phyloP scores from a whole-genome alignment of 2,888 invertebrate species.

The Amblyjoppa proteus region DNA sequence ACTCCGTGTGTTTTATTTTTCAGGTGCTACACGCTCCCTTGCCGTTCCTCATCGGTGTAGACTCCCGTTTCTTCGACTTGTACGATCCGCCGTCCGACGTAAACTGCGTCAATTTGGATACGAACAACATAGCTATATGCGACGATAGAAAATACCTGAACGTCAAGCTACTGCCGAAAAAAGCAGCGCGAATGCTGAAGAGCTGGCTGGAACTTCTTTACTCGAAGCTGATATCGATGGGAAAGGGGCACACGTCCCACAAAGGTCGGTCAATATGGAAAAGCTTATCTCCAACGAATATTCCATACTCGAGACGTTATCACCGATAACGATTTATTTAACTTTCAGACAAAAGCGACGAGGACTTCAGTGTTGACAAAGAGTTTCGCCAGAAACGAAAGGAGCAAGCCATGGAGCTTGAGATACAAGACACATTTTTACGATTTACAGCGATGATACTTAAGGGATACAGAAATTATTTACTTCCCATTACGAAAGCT shows the following conservation, averaged over 20 bases:
- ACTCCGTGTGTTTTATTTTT: conserved; percentile 4
- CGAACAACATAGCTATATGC: conserved; percentile 97
- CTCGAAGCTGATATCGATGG: conserved; percentile 84
- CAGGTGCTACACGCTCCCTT: conserved; percentile 98
- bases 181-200: conserved; percentile 93
- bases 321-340: conserved; percentile 10
- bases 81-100: conserved; percentile 99
- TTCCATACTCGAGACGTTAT: background rate
- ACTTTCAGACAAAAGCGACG: conserved; percentile 77
- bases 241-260: conserved; percentile 78
- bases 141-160: conserved; percentile 94
- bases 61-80: conserved; percentile 98
- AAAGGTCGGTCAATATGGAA: conserved; percentile 71
- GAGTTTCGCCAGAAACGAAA: conserved; percentile 83
- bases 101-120: conserved; percentile 99
- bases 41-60: conserved; percentile 98
- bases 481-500: conserved; percentile 97
- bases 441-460: conserved; percentile 97
- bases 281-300: background rate
- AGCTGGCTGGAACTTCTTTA: conserved; percentile 92
- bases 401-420: conserved; percentile 94
- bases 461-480: conserved; percentile 94
- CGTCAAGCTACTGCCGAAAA: conserved; percentile 93
- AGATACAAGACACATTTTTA: conserved; percentile 98
- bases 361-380: conserved; percentile 82